Percentiles rank a stretch among this genome's conserved stretches.
These are phyloP conservation scores for Heliothis virescens DNA, from an alignment of 1,140 invertebrate species.

Conservation along the genomic window DNA sequence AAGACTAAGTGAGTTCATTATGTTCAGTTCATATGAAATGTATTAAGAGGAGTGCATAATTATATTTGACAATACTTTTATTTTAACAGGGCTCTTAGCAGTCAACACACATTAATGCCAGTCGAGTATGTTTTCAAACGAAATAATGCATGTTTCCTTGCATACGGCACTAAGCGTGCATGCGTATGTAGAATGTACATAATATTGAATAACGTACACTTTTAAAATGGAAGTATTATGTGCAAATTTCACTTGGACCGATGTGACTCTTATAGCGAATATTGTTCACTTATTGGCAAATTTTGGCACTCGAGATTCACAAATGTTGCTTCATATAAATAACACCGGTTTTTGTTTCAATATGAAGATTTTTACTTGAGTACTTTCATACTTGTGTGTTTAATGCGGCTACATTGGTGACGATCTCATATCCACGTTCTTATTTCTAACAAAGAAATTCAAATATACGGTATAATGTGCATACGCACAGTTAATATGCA, in stretches of 20 bases:
- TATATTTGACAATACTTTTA: constrained; percentile 80
- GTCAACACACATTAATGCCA: constrained; percentile 86
- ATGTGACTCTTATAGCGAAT: constrained; percentile 51
- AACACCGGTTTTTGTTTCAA: background rate
- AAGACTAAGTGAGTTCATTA: constrained; percentile 85
- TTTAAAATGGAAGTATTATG: constrained; percentile 54
- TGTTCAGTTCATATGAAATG: constrained; percentile 79
- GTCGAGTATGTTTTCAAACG: constrained; percentile 84
- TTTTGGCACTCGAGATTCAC: constrained; percentile 51
- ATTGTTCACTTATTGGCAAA: constrained; percentile 50
- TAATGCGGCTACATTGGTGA: constrained; percentile 26
- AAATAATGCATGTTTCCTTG: constrained; percentile 83
- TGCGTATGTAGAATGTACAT: constrained; percentile 74
- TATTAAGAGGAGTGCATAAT: constrained; percentile 74
- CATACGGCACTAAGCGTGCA: constrained; percentile 80
- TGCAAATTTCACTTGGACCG: constrained; percentile 43
- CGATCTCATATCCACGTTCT: constrained; percentile 34
- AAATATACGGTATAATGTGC: constrained; percentile 54
- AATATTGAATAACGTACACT: constrained; percentile 60
- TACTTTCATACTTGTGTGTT: background rate
- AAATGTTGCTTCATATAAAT: constrained; percentile 26
- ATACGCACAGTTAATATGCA: constrained; percentile 63
- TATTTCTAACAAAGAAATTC: constrained; percentile 49
- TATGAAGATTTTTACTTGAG: too few relatives aligned
- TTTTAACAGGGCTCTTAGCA: constrained; percentile 86